Percentiles rank a stretch among this genome's conserved stretches.
Evolutionary conservation across 2,113 vertebrate species (phyloP).

Genomic region (Gambusia holbrooki): DNA sequence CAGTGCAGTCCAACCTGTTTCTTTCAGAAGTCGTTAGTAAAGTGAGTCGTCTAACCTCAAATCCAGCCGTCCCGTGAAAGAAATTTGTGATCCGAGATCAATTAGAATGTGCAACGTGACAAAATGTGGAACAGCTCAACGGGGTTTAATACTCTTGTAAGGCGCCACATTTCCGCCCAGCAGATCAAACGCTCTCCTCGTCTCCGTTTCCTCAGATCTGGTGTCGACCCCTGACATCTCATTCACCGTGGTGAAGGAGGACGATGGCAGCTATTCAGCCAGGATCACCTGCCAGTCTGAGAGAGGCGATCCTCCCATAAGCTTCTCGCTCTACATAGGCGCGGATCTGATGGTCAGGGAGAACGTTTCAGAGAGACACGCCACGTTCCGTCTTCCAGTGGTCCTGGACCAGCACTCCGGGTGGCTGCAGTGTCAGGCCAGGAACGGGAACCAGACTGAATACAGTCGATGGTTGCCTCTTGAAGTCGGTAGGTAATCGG

Average conservation of each 20-base stretch:
- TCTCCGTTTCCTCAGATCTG: conserved; percentile 45
- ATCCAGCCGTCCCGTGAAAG: neutral
- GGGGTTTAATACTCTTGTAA: neutral
- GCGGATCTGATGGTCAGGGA: neutral
- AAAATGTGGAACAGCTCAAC: no score
- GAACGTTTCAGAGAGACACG: neutral
- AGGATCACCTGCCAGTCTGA: conserved; percentile 55
- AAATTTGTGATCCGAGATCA: no score
- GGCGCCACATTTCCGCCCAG: neutral
- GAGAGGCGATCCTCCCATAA: conserved; percentile 58
- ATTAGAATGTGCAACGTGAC: no score
- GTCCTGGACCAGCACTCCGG: conserved; percentile 34
- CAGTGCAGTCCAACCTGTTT: no score
- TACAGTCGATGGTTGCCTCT: conserved; percentile 44
- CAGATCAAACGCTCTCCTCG: neutral
- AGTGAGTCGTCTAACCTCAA: neutral
- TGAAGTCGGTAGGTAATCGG: conserved; percentile 64
- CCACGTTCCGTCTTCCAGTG: conserved; percentile 55
- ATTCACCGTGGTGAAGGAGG: conserved; percentile 54
- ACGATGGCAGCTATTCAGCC: conserved; percentile 23
- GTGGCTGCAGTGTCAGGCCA: conserved; percentile 59
- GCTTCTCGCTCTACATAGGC: conserved; percentile 61
- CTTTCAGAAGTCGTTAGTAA: no score
- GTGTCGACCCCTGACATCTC: conserved; percentile 67
- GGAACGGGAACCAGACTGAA: conserved; percentile 24